Evolutionary conservation across 1,140 invertebrate species (phyloP).

Genomic region (Scylla paramamosain): DNA sequence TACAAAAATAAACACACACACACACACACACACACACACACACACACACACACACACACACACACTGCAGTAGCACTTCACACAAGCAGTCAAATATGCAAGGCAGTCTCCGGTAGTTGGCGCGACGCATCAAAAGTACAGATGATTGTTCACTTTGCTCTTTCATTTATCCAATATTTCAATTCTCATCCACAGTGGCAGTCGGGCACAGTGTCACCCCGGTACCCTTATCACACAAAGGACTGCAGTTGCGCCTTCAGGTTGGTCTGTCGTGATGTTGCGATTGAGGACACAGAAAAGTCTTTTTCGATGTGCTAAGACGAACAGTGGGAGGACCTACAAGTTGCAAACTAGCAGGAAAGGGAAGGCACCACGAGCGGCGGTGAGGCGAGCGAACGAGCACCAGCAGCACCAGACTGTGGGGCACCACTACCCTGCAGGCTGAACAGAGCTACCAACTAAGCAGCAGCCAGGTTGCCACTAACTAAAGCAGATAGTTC

Average conservation of each 20-base stretch:
- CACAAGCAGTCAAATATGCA: too few species aligned
- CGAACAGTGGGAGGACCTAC: not conserved
- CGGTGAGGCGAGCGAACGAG: not conserved
- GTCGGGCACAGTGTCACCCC: not conserved
- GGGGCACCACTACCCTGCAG: slow-evolving; percentile 14
- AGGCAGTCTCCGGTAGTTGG: not conserved
- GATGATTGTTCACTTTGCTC: not conserved
- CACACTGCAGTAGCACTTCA: too few species aligned
- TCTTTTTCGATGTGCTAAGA: not conserved
- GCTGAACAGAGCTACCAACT: slow-evolving; percentile 37
- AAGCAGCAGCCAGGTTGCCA: slow-evolving; percentile 67
- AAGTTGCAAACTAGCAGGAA: slow-evolving; percentile 1
- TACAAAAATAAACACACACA: not conserved
- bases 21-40: not conserved
- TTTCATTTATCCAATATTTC: not conserved
- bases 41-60: too few species aligned
- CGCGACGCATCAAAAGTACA: not conserved
- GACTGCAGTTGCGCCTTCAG: not conserved
- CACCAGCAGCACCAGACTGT: slow-evolving; percentile 49
- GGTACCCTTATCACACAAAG: not conserved
- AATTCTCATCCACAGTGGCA: not conserved
- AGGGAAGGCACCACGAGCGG: slow-evolving; percentile 4
- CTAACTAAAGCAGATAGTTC: slow-evolving; percentile 74
- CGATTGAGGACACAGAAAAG: not conserved
- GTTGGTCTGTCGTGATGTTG: not conserved